A percentile compares a stretch with the other conserved stretches of the same genome.
Conservation (phyloP, 92 coral and sea anemone species). For the Bergia sp. region DNA sequence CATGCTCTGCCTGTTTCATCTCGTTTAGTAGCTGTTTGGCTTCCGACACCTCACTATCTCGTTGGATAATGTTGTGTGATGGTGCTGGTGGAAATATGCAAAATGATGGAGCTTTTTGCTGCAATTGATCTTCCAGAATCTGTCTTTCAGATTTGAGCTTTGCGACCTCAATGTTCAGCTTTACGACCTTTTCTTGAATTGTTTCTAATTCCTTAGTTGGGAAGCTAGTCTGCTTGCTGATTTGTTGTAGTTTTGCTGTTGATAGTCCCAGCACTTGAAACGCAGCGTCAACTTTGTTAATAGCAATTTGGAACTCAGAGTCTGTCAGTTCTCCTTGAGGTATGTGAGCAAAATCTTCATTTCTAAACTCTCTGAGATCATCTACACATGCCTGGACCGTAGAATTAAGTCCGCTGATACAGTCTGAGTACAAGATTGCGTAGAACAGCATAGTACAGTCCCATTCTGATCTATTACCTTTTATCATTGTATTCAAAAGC, state of each 20-base stretch:
- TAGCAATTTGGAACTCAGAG: not conserved
- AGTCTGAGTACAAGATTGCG: not conserved
- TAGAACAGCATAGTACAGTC: not conserved
- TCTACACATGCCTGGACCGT: not conserved
- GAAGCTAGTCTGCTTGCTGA: slow-evolving; percentile 1
- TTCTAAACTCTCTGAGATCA: slow-evolving; percentile 17
- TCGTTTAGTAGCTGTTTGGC: not conserved
- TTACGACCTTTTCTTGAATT: not conserved
- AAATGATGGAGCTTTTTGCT: not conserved
- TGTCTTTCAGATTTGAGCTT: not conserved
- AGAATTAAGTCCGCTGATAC: not conserved
- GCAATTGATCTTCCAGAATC: not conserved
- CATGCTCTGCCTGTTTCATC: not conserved
- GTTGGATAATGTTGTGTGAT: not conserved
- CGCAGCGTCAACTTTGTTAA: not conserved
- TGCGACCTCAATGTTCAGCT: not conserved
- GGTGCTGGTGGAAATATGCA: not conserved
- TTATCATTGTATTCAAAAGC: not conserved
- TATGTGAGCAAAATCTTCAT: not conserved
- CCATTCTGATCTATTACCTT: not conserved
- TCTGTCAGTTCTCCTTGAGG: not conserved
- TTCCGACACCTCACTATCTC: not conserved
- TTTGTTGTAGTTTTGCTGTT: not conserved
- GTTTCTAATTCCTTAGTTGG: not conserved
- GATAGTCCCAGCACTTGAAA: not conserved